Evolutionary conservation across 1,140 invertebrate genomes (phyloP).

Genomic region (Lepidurus couesii): DNA sequence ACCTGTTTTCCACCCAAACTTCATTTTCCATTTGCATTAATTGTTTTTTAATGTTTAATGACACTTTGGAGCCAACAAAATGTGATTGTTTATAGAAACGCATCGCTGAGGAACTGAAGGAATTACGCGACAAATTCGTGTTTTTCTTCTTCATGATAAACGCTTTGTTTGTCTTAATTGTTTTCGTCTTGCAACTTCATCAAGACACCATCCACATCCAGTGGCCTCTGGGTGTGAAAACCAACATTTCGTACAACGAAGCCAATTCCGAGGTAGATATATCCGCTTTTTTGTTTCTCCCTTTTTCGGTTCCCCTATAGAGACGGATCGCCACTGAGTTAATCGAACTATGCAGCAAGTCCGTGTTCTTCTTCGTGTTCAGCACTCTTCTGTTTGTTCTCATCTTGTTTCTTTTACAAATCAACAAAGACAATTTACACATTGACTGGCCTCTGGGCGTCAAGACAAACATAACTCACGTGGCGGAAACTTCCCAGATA

Average conservation of each 20-base stretch:
- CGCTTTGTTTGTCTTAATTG: conserved; percentile 69
- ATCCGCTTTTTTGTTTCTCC: conserved; percentile 8
- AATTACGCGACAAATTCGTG: conserved; percentile 62
- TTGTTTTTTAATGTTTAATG: neutral
- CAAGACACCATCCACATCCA: conserved; percentile 62
- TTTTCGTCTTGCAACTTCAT: conserved; percentile 71
- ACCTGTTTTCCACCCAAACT: neutral
- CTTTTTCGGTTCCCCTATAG: conserved; percentile 51
- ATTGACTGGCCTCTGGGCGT: conserved; percentile 89
- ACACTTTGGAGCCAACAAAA: neutral
- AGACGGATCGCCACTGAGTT: conserved; percentile 79
- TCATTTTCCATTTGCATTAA: neutral
- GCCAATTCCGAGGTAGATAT: conserved; percentile 31
- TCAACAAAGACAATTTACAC: conserved; percentile 94
- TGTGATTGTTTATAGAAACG: conserved; percentile 47
- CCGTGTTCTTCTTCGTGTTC: conserved; percentile 97
- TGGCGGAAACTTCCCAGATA: conserved; percentile 83
- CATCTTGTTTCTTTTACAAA: conserved; percentile 95
- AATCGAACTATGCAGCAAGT: conserved; percentile 89
- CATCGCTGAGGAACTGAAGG: conserved; percentile 55
- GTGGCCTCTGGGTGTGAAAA: conserved; percentile 63
- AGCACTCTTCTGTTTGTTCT: conserved; percentile 98
- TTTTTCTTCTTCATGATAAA: conserved; percentile 81
- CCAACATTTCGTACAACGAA: conserved; percentile 56
- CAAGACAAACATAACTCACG: conserved; percentile 89